Evolutionary conservation across 2,797 vertebrate species (phyloP).

Genomic region (Pipistrellus nathusii): DNA sequence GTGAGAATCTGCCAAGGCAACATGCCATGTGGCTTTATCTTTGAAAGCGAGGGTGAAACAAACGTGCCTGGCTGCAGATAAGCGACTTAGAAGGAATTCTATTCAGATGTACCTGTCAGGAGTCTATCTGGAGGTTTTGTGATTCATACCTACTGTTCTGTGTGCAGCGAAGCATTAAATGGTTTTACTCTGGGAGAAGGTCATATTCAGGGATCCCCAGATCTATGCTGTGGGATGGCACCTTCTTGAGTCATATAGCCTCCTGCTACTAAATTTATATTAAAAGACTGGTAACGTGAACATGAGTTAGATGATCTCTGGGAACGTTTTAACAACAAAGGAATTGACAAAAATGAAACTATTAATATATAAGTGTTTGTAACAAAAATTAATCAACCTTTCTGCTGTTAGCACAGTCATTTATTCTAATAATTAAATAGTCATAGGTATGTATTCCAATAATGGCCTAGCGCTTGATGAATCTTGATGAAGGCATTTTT

Average conservation of each 20-base stretch:
- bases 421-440: slow-evolving; percentile 51
- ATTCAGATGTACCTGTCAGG: slow-evolving; percentile 87
- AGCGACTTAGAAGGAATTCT: slow-evolving; percentile 82
- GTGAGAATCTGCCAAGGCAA: slow-evolving; percentile 84
- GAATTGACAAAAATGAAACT: neutral
- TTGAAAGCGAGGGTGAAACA: slow-evolving; percentile 86
- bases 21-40: slow-evolving; percentile 85
- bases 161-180: slow-evolving; percentile 92
- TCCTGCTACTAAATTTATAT: slow-evolving; percentile 85
- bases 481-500: neutral
- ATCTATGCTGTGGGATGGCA: slow-evolving; percentile 75
- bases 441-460: neutral
- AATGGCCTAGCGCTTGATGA: neutral
- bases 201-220: slow-evolving; percentile 88
- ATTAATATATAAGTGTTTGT: slow-evolving; percentile 19
- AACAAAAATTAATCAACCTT: slow-evolving; percentile 22
- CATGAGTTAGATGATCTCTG: slow-evolving; percentile 31
- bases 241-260: slow-evolving; percentile 79
- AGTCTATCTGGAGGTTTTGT: slow-evolving; percentile 91
- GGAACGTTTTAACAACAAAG: slow-evolving; percentile 32
- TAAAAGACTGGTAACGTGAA: slow-evolving; percentile 50
- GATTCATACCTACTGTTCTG: slow-evolving; percentile 90
- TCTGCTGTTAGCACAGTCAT: neutral
- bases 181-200: slow-evolving; percentile 92
- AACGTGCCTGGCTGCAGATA: slow-evolving; percentile 87